phyloP scores from a whole-genome alignment of 2,113 vertebrate species.

The Dromiciops gliroides region DNA sequence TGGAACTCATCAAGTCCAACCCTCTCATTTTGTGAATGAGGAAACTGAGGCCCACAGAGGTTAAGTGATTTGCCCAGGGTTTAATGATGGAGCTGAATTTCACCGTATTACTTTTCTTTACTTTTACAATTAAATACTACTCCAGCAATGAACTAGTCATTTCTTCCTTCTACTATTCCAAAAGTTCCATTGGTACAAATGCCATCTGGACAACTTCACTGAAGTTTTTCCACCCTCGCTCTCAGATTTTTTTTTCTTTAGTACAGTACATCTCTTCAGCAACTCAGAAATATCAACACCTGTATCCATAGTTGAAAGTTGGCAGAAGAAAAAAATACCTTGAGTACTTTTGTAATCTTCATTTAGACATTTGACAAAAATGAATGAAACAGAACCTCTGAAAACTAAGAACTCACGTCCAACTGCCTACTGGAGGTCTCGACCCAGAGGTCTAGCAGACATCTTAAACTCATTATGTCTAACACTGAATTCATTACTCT shows the following conservation, averaged over 20 bases:
- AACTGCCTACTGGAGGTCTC: neutral
- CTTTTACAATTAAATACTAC: constrained; percentile 8
- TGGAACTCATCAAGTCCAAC: neutral
- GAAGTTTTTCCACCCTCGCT: neutral
- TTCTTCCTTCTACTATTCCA: neutral
- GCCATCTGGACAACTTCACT: neutral
- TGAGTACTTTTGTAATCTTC: neutral
- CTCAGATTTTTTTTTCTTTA: neutral
- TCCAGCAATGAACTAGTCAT: neutral
- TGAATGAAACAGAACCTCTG: constrained; percentile 2
- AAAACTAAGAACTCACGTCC: neutral
- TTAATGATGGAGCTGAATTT: neutral
- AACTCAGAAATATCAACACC: constrained; percentile 12
- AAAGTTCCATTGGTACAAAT: neutral
- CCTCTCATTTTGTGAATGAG: neutral
- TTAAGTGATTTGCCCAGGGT: neutral
- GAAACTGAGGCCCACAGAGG: neutral
- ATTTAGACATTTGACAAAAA: constrained; percentile 22
- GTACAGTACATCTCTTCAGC: neutral
- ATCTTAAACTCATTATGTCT: neutral
- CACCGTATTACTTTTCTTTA: neutral
- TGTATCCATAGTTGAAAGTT: neutral
- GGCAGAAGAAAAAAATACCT: neutral
- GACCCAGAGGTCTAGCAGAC: neutral
- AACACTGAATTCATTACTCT: neutral